Evolutionary conservation across 2,888 invertebrate genomes (phyloP).

Genomic region (Caenorhabditis wallacei): DNA sequence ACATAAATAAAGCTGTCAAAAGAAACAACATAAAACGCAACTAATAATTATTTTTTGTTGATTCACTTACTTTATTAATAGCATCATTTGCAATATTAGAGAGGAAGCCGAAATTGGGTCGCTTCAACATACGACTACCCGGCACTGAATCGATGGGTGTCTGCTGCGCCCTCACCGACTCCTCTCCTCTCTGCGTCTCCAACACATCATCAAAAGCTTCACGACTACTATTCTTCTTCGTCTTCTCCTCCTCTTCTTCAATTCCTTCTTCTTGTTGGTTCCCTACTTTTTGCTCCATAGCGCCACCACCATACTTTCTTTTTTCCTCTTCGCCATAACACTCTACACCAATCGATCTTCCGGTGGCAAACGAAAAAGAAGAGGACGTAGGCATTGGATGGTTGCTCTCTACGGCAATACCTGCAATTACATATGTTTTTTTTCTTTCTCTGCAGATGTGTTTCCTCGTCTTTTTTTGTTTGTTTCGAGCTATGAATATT

Average conservation of each 20-base stretch:
- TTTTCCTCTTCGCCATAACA: conserved; percentile 42
- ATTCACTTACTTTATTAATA: conserved; percentile 72
- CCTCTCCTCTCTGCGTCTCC: conserved; percentile 58
- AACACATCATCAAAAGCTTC: conserved; percentile 21
- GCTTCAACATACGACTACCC: conserved; percentile 67
- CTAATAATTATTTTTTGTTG: not conserved
- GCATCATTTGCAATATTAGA: conserved; percentile 80
- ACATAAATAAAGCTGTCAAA: too few species aligned
- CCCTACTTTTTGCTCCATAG: conserved; percentile 25
- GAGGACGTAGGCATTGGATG: not conserved
- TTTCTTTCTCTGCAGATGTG: conserved; percentile 4
- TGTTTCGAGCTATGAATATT: conserved; percentile 39
- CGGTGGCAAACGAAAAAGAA: conserved; percentile 32
- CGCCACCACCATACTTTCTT: conserved; percentile 44
- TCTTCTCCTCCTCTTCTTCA: conserved; percentile 14
- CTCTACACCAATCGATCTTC: conserved; percentile 56
- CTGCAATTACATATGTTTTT: conserved; percentile 48
- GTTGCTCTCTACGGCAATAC: conserved; percentile 41
- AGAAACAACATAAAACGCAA: not conserved
- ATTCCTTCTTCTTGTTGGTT: not conserved
- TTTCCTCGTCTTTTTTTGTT: conserved; percentile 17
- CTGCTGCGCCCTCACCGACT: conserved; percentile 45
- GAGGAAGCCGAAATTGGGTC: conserved; percentile 77
- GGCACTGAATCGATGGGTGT: conserved; percentile 62
- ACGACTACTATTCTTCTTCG: conserved; percentile 52